Conservation (phyloP, 2,113 vertebrate species). For the Melanocharis versteri region DNA sequence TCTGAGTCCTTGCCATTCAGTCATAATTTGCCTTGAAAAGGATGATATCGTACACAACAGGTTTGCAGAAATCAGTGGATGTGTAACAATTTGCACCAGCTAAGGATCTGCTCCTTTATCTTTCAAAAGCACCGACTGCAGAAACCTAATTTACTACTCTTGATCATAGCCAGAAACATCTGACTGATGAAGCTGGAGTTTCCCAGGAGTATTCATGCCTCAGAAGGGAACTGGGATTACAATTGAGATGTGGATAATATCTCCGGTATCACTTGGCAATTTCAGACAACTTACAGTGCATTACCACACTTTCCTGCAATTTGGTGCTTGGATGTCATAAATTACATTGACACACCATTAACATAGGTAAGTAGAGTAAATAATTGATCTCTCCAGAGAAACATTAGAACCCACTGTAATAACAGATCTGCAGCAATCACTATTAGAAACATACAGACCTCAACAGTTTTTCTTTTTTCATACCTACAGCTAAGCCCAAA, state of each 20-base stretch:
- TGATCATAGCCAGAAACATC: neutral
- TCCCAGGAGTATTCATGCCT: neutral
- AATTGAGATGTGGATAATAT: neutral
- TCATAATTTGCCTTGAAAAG: neutral
- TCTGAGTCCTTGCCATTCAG: neutral
- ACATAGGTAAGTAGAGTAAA: slow-evolving; percentile 58
- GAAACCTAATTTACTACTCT: neutral
- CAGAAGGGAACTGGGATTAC: neutral
- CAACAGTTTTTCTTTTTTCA: neutral
- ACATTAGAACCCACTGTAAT: slow-evolving; percentile 13
- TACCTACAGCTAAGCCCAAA: neutral
- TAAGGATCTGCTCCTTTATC: neutral
- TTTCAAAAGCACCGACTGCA: neutral
- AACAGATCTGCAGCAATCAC: neutral
- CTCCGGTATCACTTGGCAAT: neutral
- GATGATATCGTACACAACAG: neutral
- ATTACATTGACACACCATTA: slow-evolving; percentile 55
- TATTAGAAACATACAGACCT: neutral
- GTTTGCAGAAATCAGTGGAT: neutral
- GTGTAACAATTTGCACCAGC: neutral
- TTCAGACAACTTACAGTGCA: slow-evolving; percentile 36
- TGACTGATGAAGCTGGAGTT: neutral
- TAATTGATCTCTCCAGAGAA: slow-evolving; percentile 51
- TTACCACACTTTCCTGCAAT: slow-evolving; percentile 49
- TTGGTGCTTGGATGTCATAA: slow-evolving; percentile 38